These are phyloP conservation scores for Bufo gargarizans DNA, from an alignment of 2,113 vertebrate species.

Conservation along the genomic window DNA sequence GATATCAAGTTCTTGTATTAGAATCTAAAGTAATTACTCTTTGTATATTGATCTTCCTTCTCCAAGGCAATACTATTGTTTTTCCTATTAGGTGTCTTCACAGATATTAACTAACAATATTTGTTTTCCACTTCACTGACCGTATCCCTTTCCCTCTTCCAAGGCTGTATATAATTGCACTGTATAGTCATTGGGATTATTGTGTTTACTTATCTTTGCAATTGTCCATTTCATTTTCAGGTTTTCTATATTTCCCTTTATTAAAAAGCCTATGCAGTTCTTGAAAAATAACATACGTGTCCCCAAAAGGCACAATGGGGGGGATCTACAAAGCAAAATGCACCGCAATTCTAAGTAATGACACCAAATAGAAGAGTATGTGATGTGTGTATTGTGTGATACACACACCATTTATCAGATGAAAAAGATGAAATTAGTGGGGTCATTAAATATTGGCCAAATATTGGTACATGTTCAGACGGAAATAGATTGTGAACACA, in stretches of 20 bases:
- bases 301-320: neutral
- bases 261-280: neutral
- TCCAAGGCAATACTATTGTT: constrained; percentile 31
- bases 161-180: constrained; percentile 26
- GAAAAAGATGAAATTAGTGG: too few relatives aligned
- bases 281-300: neutral
- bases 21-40: constrained; percentile 30
- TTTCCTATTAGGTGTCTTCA: constrained; percentile 46
- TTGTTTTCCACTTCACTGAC: constrained; percentile 43
- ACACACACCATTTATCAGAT: too few relatives aligned
- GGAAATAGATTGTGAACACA: too few relatives aligned
- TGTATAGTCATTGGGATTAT: constrained; percentile 20
- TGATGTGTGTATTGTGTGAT: too few relatives aligned
- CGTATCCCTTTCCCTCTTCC: constrained; percentile 18
- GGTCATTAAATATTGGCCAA: too few relatives aligned
- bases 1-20: constrained; percentile 38
- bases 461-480: too few relatives aligned
- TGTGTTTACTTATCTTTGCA: constrained; percentile 15
- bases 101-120: constrained; percentile 47
- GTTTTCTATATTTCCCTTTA: neutral
- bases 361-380: too few relatives aligned
- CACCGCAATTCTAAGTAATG: too few relatives aligned
- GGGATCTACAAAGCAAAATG: neutral
- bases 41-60: constrained; percentile 27
- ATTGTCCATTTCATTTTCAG: constrained; percentile 16